A percentile compares a stretch with the other conserved stretches of the same genome.
These are phyloP conservation scores for human DNA, from an alignment of 2,113 vertebrate genomes.

Conservation along the genomic window GRCh38 chr5:135462501-135463000, in stretches of 20 bases:
- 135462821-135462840: not conserved
- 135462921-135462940: not conserved
- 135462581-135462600: not conserved
- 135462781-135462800: not conserved
- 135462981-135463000: not conserved
- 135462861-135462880: not conserved
- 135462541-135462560: not conserved
- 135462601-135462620: not conserved
- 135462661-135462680: not conserved
- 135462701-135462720: not conserved
- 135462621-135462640: not conserved
- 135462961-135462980: not conserved
- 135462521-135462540: not conserved
- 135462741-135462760: not conserved
- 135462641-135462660: not conserved
- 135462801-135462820: not conserved
- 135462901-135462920: not conserved
- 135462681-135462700: not conserved
- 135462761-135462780: not conserved
- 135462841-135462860: not conserved
- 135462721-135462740: too few relatives aligned
- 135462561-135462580: not conserved
- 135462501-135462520: not conserved
- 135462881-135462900: not conserved
- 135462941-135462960: not conserved